Base-by-base conservation (phyloP, 2,113 vertebrate species). In the Mastomys coucha region DNA sequence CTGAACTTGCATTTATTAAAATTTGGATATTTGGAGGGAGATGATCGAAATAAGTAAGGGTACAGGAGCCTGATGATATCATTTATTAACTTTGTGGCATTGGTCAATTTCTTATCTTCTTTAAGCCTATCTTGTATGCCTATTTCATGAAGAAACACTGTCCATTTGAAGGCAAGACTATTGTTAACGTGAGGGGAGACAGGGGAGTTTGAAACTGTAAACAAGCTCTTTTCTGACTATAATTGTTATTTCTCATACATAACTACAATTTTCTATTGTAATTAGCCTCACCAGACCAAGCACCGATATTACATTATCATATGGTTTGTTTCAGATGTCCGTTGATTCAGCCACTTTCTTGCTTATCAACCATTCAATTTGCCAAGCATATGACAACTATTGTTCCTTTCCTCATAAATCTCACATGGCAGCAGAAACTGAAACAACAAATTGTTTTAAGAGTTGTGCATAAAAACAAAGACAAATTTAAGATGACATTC, bases 1-100 rank as follows among this genome's bases (percentile, higher is more conserved):
- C 19, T 58, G 19, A 19, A 19, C 19, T 58, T 19, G 95, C 5
- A 51, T 87, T 95, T 96, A 96, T 93, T 96, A 95, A 97, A 96
- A 78, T 36, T 45, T 78, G 73, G 31, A 49, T 94, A 13, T 45
- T 82, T 76, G 2, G 26, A 51, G n/a, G 20, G 11, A 39, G 75
- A 80, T 53, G 12, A n/a, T 60, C 11, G 69, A 82, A 86, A 78
- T 31, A 75, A 56, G 53, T 49, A 80, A 49, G 80, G 39, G 53
- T 91, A 45, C 49, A 86, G 20, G 58, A 88, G 58, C 60, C 49
- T 36, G 4, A 33, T 16, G 86, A 33, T 17, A 13, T 93, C 13
- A 58, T 26, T 75, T 51, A 7, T 56, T 91, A 92, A 92, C 28
- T 76, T 8, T 53, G 42, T 58, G 56, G 49, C 26, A 16, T 13